Conservation (phyloP, 2,113 vertebrate species). For the Lasiurus cinereus region DNA sequence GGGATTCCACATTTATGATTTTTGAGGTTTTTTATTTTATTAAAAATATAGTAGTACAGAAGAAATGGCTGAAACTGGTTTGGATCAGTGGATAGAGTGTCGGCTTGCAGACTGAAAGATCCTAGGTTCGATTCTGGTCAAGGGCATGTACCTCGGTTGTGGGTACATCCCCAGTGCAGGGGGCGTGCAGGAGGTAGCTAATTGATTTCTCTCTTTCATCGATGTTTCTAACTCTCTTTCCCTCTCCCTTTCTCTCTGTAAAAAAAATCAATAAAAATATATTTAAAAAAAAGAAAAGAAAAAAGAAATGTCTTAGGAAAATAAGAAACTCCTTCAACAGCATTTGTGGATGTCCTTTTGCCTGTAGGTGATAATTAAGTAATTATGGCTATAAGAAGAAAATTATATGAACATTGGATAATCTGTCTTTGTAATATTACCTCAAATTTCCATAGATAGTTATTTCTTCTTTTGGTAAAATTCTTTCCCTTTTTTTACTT, state of each 20-base stretch:
- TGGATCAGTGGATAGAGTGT: no score
- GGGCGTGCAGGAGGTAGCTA: no score
- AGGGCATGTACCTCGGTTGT: no score
- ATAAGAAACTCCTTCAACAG: not conserved
- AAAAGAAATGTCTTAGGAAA: not conserved
- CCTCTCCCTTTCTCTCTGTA: no score
- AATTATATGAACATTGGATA: not conserved
- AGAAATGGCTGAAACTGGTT: not conserved
- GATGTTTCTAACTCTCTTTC: no score
- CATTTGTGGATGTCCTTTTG: not conserved
- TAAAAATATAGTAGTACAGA: not conserved
- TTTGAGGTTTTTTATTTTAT: slow-evolving; percentile 29
- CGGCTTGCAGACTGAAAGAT: no score
- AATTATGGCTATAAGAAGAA: not conserved
- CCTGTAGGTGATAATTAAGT: not conserved
- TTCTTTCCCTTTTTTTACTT: not conserved
- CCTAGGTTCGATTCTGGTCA: no score
- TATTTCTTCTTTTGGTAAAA: not conserved
- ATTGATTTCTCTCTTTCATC: no score
- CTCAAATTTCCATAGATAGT: not conserved
- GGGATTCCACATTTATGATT: not conserved
- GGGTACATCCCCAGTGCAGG: no score
- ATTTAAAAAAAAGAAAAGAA: no score
- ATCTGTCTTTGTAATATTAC: not conserved
- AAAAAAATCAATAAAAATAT: no score